These are phyloP conservation scores for Pangasius larnaudii DNA, from an alignment of 2,797 vertebrate species.

Conservation along the genomic window DNA sequence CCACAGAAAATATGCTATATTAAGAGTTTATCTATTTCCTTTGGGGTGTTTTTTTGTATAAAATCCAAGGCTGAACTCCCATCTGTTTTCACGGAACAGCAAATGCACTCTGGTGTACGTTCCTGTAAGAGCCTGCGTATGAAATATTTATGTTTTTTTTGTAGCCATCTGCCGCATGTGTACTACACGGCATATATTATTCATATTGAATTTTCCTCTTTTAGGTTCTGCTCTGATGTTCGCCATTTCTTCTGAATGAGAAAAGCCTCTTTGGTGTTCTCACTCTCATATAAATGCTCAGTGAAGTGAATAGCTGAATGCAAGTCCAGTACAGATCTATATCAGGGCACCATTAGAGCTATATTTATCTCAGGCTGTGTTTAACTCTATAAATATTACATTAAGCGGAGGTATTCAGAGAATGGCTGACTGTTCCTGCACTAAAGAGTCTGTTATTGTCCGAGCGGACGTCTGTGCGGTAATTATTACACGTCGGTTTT, in stretches of 20 bases:
- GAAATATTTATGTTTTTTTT: constrained; percentile 60
- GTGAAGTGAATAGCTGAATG: neutral
- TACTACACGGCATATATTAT: constrained; percentile 58
- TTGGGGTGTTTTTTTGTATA: neutral
- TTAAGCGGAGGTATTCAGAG: neutral
- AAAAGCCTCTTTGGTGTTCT: constrained; percentile 16
- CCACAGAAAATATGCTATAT: neutral
- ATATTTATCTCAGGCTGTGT: constrained; percentile 6
- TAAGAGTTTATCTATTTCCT: neutral
- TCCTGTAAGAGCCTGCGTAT: constrained; percentile 48
- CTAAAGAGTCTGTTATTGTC: neutral
- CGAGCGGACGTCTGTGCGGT: neutral
- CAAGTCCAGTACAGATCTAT: neutral
- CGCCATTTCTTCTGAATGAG: constrained; percentile 39
- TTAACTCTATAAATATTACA: constrained; percentile 15
- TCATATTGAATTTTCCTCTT: constrained; percentile 43
- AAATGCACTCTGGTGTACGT: constrained; percentile 38
- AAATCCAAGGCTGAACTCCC: neutral
- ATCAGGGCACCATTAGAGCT: constrained; percentile 11
- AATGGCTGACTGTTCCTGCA: neutral
- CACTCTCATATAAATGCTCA: neutral
- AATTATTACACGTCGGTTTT: neutral
- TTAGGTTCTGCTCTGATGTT: constrained; percentile 49
- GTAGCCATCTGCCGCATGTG: constrained; percentile 47
- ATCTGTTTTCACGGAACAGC: constrained; percentile 27